Evolutionary conservation across 2,888 invertebrate genomes (phyloP), one percentile per base, ranked within the genome.

Genomic region (Pachliopta kotzebuea): DNA sequence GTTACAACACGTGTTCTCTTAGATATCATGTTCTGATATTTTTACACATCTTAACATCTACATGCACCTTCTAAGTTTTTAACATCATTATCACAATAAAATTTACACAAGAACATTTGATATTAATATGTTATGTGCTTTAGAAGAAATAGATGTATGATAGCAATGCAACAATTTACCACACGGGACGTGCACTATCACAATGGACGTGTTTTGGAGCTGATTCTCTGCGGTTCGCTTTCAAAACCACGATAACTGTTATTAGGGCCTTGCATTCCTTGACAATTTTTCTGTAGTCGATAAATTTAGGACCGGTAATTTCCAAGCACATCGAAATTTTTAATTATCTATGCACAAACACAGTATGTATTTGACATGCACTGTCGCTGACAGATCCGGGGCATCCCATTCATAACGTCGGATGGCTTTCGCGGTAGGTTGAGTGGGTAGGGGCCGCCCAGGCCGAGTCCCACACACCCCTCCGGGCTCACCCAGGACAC

Each of bases 111-210:
- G 4, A 45, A 45, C 11, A 45, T 18, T 45, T 4, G n/a, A 45
- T 45, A 45, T 45, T 18, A 45, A 45, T 45, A 6, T 14, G 42
- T 4, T n/a, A 26, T n/a, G 18, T 45, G 45, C n/a, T 37, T 0
- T 37, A 37, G 18, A 4, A 45, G 7, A n/a, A 45, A 45, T 45
- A 45, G 18, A 45, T n/a, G n/a, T n/a, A 18, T 18, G 18, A n/a
- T 6, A n/a, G 18, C 18, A 45, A 45, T 45, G 37, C 14, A 18
- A 66, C 42, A 64, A 60, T 62, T 23, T 11, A 18, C 7, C 31
- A 31, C 29, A 26, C 23, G 54, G 23, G 54, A 55, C 29, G 55
- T 55, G 55, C 29, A 26, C n/a, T 29, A 55, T 55, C 55, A 17
- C n/a, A n/a, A n/a, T 6, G 11, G 29, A 55, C 55, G 31, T 55